Base-by-base conservation (phyloP, 35 echinoderm and acorn worm species). In the Lytechinus pictus region DNA sequence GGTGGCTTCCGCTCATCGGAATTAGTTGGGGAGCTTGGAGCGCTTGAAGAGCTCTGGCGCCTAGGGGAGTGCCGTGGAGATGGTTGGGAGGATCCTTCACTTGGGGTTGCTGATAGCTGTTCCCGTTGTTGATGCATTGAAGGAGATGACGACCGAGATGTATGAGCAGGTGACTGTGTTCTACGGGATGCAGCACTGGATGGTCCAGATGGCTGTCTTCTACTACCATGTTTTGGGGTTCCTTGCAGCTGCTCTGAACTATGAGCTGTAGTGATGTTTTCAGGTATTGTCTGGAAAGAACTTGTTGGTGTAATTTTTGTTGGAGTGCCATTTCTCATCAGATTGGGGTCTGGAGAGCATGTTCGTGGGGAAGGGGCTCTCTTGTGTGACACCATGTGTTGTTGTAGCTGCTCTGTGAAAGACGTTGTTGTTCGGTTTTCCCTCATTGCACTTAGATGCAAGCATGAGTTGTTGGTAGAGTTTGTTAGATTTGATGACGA, bases 401-500 rank as follows among this genome's bases (percentile, higher is more conserved):
- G 94, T 44, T 98, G 97, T 92, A 99, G 95, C 95, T 98, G 97
- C 86, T 99, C 98, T 13, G 96, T 97, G 93, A 99, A 99, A 28
- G 98, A 97, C 27, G 96, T 88, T 53, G 87, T 61, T 89, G 66
- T 94, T 57, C 5, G 93, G 19, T 60, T 96, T 51, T 96, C 92
- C 86, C 95, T 89, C 44, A 87, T 94, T 54, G 86, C 91, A 92
- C 90, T 86, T 19, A 97, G 96, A 95, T 97, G 97, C 33, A 97
- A 61, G 57, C 96, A 94, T 27, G 97, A 98, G 86, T 98, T 99
- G 54, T 55, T 97, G 27, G 95, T 95, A 27, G 98, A 99, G 52
- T 95, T 94, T 93, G 98, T 99, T 11, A 99, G 93, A 94, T 99
- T 99, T 89, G 98, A 99, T 87, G 98, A 99, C 60, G 98, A 99